Conservation (phyloP, 2,797 vertebrate genomes). For the Chromis chromis region DNA sequence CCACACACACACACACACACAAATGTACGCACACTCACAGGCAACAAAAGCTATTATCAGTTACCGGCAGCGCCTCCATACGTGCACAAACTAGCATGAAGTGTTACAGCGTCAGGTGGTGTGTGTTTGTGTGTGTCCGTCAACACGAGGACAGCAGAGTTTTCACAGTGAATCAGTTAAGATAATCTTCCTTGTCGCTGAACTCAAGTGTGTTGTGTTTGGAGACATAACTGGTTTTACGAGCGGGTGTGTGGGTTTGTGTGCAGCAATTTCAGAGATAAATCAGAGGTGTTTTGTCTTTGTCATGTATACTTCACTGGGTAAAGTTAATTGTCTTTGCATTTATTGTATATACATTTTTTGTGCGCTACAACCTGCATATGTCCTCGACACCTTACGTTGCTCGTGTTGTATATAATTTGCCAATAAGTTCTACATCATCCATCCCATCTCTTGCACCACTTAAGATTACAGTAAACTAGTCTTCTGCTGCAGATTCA, state of each 20-base stretch:
- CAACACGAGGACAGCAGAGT: conserved; percentile 6
- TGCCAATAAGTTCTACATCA: no score
- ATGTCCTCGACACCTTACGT: background rate
- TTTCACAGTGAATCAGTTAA: conserved; percentile 27
- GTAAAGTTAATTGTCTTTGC: conserved; percentile 6
- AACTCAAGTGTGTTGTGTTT: conserved; percentile 13
- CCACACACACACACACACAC: conserved; percentile 14
- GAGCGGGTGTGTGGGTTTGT: conserved; percentile 8
- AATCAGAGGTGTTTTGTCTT: background rate
- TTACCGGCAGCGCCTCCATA: conserved; percentile 22
- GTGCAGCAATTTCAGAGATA: background rate
- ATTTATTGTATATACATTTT: background rate
- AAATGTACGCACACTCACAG: conserved; percentile 5
- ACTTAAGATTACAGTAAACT: no score
- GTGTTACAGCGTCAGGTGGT: conserved; percentile 7
- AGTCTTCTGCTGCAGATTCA: no score
- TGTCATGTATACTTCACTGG: conserved; percentile 20
- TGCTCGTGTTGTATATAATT: background rate
- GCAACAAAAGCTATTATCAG: conserved; percentile 24
- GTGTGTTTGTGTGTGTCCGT: conserved; percentile 34
- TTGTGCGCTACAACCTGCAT: background rate
- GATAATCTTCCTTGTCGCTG: conserved; percentile 29
- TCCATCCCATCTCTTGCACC: no score
- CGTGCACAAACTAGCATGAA: conserved; percentile 23
- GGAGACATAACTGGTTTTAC: conserved; percentile 12